Conservation (phyloP, 2,888 invertebrate species). For the Hemaris fuciformis region DNA sequence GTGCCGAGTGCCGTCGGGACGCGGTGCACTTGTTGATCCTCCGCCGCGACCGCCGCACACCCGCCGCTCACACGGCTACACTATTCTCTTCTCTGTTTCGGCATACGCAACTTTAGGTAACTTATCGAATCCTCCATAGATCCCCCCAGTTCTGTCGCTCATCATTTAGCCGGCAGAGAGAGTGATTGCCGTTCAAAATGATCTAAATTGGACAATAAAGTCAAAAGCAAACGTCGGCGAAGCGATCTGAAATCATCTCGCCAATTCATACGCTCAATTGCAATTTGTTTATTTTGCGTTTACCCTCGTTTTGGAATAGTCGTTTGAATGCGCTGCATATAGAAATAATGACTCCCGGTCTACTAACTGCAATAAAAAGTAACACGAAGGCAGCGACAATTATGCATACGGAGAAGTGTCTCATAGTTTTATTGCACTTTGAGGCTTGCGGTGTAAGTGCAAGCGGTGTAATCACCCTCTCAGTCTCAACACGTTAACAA, state of each 20-base stretch:
- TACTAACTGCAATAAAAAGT: slow-evolving; percentile 1
- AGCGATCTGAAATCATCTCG: neutral
- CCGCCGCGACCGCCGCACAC: slow-evolving; percentile 23
- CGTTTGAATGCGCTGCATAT: neutral
- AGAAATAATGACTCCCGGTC: neutral
- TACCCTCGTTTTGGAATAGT: neutral
- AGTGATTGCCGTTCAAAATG: neutral
- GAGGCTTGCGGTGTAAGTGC: neutral
- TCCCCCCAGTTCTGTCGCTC: neutral
- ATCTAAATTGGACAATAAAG: slow-evolving; percentile 2
- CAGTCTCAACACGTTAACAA: neutral
- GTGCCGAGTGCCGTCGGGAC: slow-evolving; percentile 22
- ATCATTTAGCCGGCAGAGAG: neutral
- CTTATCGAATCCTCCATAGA: neutral
- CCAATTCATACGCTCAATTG: neutral
- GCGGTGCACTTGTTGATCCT: slow-evolving; percentile 58
- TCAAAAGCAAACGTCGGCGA: neutral
- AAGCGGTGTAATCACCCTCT: neutral
- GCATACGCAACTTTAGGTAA: neutral
- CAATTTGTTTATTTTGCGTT: neutral
- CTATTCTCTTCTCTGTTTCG: neutral
- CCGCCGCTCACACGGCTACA: neutral
- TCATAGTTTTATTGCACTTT: neutral
- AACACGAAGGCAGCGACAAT: neutral
- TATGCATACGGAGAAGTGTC: neutral